Conservation (phyloP, 1,140 invertebrate species). For the Platorchestia sp. region DNA sequence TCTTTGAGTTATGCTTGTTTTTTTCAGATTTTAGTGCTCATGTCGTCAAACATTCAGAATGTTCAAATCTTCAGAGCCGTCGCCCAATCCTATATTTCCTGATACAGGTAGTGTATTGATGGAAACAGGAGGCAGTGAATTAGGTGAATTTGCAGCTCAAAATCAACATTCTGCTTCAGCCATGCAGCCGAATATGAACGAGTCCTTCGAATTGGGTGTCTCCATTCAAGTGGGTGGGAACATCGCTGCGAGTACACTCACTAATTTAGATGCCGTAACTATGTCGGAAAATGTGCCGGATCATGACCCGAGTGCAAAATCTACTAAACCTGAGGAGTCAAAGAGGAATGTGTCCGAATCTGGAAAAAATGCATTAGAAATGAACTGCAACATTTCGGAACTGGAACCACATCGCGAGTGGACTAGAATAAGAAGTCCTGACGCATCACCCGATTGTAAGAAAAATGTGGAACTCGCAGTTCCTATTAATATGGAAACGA, state of each 20-base stretch:
- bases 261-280: not conserved
- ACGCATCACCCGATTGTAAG: not conserved
- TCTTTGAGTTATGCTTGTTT: not conserved
- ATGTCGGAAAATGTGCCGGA: not conserved
- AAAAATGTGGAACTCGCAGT: not conserved
- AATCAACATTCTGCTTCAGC: not conserved
- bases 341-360: not conserved
- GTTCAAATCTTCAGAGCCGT: not conserved
- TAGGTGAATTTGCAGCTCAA: not conserved
- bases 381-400: not conserved
- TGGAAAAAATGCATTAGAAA: not conserved
- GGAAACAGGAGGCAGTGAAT: not conserved
- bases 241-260: not conserved
- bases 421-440: not conserved
- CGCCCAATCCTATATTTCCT: not conserved
- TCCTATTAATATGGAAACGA: not conserved
- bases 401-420: not conserved
- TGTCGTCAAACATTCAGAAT: not conserved
- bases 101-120: not conserved
- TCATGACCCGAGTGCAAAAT: not conserved
- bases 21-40: not conserved
- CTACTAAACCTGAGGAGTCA: not conserved
- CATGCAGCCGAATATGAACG: not conserved
- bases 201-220: not conserved
- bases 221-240: not conserved